A percentile compares a stretch with the other conserved stretches of the same genome.
Conservation (phyloP, 35 echinoderm and acorn worm genomes). For the Hemicentrotus pulcherrimus region DNA sequence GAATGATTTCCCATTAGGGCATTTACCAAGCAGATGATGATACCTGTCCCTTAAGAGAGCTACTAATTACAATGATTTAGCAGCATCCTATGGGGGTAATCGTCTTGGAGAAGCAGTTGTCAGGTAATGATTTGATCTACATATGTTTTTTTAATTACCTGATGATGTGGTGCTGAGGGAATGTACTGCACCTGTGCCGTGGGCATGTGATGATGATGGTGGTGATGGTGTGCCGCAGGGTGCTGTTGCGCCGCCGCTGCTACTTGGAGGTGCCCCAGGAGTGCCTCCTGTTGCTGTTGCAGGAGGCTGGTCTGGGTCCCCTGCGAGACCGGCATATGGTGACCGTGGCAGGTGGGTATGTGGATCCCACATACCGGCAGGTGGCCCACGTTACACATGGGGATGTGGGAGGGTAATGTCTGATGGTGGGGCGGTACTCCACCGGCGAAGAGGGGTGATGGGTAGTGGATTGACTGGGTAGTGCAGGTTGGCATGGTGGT, state of each 20-base stretch:
- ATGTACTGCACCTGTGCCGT: conserved; percentile 77
- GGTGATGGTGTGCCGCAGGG: conserved; percentile 60
- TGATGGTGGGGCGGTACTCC: conserved; percentile 38
- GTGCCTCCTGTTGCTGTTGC: conserved; percentile 72
- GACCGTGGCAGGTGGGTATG: conserved; percentile 85
- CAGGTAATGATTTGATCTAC: not conserved
- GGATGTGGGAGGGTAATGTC: conserved; percentile 71
- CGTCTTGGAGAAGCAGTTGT: too few species aligned
- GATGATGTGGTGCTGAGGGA: conserved; percentile 68
- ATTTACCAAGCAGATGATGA: too few species aligned
- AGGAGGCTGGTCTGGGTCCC: conserved; percentile 66
- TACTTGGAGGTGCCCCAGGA: conserved; percentile 67
- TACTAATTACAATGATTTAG: too few species aligned
- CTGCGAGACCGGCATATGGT: conserved; percentile 79
- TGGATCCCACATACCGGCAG: conserved; percentile 92
- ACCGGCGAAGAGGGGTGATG: conserved; percentile 60
- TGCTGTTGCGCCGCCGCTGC: conserved; percentile 37
- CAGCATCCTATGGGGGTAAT: too few species aligned
- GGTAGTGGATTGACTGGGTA: conserved; percentile 74
- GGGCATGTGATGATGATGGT: conserved; percentile 65
- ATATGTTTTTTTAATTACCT: not conserved
- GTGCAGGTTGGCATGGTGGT: conserved; percentile 92
- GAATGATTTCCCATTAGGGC: too few species aligned
- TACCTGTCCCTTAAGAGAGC: too few species aligned
- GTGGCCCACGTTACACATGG: conserved; percentile 92